Evolutionary conservation across 2,888 invertebrate genomes (phyloP), one percentile per base, ranked within the genome.

Genomic region (Drosophila phalerata): DNA sequence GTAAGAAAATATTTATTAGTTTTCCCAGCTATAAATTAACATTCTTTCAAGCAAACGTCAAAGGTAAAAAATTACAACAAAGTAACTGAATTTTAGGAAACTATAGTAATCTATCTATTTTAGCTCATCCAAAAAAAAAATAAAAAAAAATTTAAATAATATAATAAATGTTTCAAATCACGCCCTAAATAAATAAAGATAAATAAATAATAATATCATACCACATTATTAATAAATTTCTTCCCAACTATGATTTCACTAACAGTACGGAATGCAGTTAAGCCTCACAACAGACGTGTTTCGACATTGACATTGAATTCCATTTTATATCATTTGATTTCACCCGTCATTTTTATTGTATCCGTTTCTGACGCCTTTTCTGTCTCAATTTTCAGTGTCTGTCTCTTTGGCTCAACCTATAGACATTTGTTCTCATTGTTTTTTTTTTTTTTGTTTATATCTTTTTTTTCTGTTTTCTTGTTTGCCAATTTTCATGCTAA

Each of bases 231-330:
- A 47, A 47, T 13, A 11, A 11, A 47, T 47, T 17, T 15, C 17
- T 11, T 11, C 30, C 11, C 5, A 3, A 17, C 6, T 6, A 6
- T 5, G 25, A 48, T 17, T 19, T 43, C 43, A 17, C 19, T 10
- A 32, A 37, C 51, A 22, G 37, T 25, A 38, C 19, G 38, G 43
- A 19, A 71, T 49, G 34, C 9, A 28, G 45, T 43, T 37, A 2
- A 45, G 15, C 11, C 8, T 9, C 34, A 38, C 11, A 15, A 28
- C 1, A 10, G 30, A 49, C 38, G 38, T 49, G 52, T 40, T 49
- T 57, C 73, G 73, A 58, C 79, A 81, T 79, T 87, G 85, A 86
- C 80, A 81, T 82, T 85, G 79, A 77, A 71, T 64, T 67, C 47
- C 43, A 64, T 58, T 70, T 53, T 8, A 67, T 61, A 55, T 61